A percentile compares a stretch with the other conserved stretches of the same genome.
These are phyloP conservation scores for Orchestes rusci DNA, from an alignment of 2,888 invertebrate genomes.

Conservation along the genomic window DNA sequence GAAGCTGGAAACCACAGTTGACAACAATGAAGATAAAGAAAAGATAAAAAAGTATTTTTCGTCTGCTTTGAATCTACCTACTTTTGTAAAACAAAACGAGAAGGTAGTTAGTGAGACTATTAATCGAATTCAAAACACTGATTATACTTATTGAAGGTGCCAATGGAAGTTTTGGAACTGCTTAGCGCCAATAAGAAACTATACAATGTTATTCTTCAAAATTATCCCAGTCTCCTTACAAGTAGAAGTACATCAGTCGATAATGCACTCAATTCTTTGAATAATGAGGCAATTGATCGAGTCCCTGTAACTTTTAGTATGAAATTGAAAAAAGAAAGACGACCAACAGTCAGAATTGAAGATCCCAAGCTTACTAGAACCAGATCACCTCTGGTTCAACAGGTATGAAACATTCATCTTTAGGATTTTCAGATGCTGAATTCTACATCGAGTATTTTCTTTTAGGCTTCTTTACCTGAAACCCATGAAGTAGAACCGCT, in stretches of 20 bases:
- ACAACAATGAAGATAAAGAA: conserved; percentile 40
- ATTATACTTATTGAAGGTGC: conserved; percentile 46
- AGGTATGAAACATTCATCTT: conserved; percentile 17
- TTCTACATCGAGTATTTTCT: conserved; percentile 3
- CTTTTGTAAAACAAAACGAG: conserved; percentile 62
- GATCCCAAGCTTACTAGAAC: conserved; percentile 4
- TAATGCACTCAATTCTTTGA: conserved; percentile 47
- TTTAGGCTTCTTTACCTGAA: conserved; percentile 31
- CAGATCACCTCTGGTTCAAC: conserved; percentile 17
- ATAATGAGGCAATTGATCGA: conserved; percentile 38
- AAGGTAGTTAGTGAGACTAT: conserved; percentile 46
- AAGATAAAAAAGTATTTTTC: conserved; percentile 48
- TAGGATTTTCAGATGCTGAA: not conserved
- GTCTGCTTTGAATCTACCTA: conserved; percentile 68
- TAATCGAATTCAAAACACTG: not conserved
- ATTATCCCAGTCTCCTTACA: conserved; percentile 62
- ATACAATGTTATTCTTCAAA: conserved; percentile 63
- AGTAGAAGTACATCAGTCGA: conserved; percentile 56
- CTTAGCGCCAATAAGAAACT: conserved; percentile 57
- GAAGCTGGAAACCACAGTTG: conserved; percentile 53
- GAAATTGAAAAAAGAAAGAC: conserved; percentile 44
- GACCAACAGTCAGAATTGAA: conserved; percentile 9
- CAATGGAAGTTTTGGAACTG: conserved; percentile 57
- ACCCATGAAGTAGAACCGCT: conserved; percentile 31
- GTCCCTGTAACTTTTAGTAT: conserved; percentile 57